Conservation (phyloP, 2,888 invertebrate genomes). For the Phortica magna region DNA sequence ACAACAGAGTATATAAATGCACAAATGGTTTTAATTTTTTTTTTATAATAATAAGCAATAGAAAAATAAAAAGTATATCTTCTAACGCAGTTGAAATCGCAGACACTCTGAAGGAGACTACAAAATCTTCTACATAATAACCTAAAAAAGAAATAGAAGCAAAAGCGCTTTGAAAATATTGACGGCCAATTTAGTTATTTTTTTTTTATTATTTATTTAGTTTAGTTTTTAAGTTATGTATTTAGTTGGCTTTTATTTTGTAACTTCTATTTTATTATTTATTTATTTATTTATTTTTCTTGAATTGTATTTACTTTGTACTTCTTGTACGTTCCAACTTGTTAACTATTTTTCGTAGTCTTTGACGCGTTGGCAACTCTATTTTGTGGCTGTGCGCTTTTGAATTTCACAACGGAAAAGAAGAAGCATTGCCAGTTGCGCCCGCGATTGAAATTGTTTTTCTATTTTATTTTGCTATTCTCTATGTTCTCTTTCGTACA, state of each 20-base stretch:
- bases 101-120: neutral
- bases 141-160: neutral
- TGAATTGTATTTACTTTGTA: neutral
- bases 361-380: neutral
- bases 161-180: conserved; percentile 30
- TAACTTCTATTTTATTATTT: conserved; percentile 3
- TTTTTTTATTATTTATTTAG: conserved; percentile 17
- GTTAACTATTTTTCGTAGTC: conserved; percentile 1
- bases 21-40: conserved; percentile 50
- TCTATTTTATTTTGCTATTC: neutral
- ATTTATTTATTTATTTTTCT: conserved; percentile 12
- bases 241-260: conserved; percentile 28
- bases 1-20: conserved; percentile 59
- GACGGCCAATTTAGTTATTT: conserved; percentile 22
- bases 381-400: neutral
- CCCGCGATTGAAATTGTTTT: neutral
- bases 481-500: neutral
- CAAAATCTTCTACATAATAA: neutral
- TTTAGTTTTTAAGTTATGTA: conserved; percentile 19
- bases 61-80: conserved; percentile 8
- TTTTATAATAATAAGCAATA: neutral
- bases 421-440: conserved; percentile 7
- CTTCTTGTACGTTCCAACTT: neutral
- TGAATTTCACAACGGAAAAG: neutral
- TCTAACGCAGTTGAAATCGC: neutral